A percentile compares a stretch with the other conserved stretches of the same genome.
phyloP scores from a whole-genome alignment of 2,888 invertebrate genomes.

The Acronicta psi region DNA sequence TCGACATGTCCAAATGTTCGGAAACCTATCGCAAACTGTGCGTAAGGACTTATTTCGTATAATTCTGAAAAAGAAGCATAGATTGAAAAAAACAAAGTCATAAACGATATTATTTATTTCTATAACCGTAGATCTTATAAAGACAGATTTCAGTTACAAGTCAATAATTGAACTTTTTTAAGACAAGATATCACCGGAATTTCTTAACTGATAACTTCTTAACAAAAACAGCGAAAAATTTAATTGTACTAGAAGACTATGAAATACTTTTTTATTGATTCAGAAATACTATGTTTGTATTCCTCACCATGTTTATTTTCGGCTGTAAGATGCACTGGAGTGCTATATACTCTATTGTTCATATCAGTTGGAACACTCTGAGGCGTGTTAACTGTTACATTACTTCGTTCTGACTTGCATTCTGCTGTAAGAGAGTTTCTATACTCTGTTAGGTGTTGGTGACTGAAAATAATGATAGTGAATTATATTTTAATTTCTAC shows the following conservation, averaged over 20 bases:
- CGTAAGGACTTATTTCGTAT: slow-evolving; percentile 87
- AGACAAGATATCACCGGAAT: no score
- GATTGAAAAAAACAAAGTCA: background rate
- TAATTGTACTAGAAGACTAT: no score
- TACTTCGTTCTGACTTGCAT: slow-evolving; percentile 82
- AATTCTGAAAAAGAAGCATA: slow-evolving; percentile 71
- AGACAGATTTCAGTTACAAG: no score
- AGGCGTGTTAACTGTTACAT: slow-evolving; percentile 76
- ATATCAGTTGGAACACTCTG: slow-evolving; percentile 76
- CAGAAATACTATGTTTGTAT: background rate
- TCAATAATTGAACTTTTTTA: no score
- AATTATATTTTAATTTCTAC: background rate
- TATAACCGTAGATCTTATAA: no score
- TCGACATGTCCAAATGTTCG: slow-evolving; percentile 88
- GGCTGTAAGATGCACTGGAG: slow-evolving; percentile 82
- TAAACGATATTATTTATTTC: no score
- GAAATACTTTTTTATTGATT: background rate
- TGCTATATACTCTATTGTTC: slow-evolving; percentile 83
- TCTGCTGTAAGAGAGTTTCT: slow-evolving; percentile 82
- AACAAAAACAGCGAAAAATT: no score
- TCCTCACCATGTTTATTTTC: slow-evolving; percentile 81
- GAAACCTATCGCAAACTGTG: slow-evolving; percentile 86
- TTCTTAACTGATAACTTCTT: no score
- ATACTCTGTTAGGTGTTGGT: slow-evolving; percentile 79
- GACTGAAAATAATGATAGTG: slow-evolving; percentile 62